Conservation (phyloP, 2,888 invertebrate genomes). For the Phania funesta region DNA sequence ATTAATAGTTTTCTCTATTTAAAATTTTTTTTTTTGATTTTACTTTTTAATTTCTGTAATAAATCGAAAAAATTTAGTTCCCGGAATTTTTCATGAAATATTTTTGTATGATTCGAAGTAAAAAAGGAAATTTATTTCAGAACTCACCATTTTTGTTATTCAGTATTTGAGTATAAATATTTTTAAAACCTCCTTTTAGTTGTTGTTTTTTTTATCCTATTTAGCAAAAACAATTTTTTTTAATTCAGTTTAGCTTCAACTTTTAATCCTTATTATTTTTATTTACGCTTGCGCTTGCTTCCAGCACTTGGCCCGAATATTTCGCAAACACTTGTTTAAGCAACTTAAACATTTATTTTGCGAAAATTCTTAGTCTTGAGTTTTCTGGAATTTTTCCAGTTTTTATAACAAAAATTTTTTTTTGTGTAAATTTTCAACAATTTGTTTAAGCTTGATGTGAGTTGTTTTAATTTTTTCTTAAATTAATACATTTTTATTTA, state of each 20-base stretch:
- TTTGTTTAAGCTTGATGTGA: slow-evolving; percentile 15
- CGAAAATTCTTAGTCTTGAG: slow-evolving; percentile 12
- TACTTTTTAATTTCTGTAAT: too few relatives aligned
- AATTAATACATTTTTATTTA: slow-evolving; percentile 1
- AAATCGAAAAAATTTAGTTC: too few relatives aligned
- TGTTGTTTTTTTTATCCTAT: slow-evolving; percentile 3
- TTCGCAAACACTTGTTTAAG: slow-evolving; percentile 34
- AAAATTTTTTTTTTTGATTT: too few relatives aligned
- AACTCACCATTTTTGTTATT: slow-evolving; percentile 46
- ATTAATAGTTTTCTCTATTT: too few relatives aligned
- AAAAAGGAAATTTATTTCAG: background rate
- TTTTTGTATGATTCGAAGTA: background rate
- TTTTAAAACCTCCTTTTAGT: slow-evolving; percentile 15
- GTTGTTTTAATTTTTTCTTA: slow-evolving; percentile 8
- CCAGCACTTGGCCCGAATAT: slow-evolving; percentile 15
- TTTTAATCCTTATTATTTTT: slow-evolving; percentile 7
- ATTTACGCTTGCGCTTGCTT: background rate
- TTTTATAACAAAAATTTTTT: background rate
- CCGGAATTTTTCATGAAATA: too few relatives aligned
- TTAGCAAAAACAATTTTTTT: slow-evolving; percentile 17
- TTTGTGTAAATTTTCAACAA: slow-evolving; percentile 13
- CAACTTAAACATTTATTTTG: slow-evolving; percentile 6
- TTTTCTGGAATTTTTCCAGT: background rate
- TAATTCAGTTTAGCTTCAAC: slow-evolving; percentile 10
- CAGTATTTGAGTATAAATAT: background rate